A percentile compares a stretch with the other conserved stretches of the same genome.
These are phyloP conservation scores for Euphydryas editha DNA, from an alignment of 2,888 invertebrate genomes.

Conservation along the genomic window DNA sequence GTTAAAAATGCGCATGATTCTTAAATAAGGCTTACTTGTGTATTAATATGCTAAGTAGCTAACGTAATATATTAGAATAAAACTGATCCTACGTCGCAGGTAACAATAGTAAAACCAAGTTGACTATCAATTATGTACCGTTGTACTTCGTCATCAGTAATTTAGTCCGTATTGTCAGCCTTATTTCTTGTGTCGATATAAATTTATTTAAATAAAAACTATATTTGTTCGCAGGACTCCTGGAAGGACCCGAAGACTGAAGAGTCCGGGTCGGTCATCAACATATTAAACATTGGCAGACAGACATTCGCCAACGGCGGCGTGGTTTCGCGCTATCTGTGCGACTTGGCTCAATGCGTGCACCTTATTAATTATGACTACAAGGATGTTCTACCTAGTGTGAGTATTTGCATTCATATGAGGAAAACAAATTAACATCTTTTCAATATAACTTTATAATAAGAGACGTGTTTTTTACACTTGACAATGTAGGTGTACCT, in stretches of 20 bases:
- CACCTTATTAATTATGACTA: conserved; percentile 87
- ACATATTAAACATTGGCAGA: conserved; percentile 84
- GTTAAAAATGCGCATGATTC: too few relatives aligned
- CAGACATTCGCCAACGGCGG: conserved; percentile 81
- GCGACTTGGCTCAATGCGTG: conserved; percentile 86
- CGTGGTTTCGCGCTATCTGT: conserved; percentile 83
- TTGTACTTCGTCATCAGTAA: not conserved
- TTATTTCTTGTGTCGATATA: too few relatives aligned
- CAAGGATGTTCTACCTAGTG: conserved; percentile 85
- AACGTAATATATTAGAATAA: not conserved
- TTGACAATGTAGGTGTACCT: too few relatives aligned
- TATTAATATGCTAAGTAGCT: not conserved
- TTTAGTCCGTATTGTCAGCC: too few relatives aligned
- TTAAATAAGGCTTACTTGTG: too few relatives aligned
- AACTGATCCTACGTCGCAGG: not conserved
- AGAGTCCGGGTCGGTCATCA: conserved; percentile 84
- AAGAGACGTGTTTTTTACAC: too few relatives aligned
- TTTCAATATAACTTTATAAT: too few relatives aligned
- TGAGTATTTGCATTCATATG: conserved; percentile 48
- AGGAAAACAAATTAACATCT: not conserved
- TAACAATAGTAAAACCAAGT: not conserved
- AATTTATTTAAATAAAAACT: not conserved
- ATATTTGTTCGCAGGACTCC: conserved; percentile 76
- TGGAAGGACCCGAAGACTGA: conserved; percentile 82
- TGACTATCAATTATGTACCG: not conserved